Evolutionary conservation across 2,888 invertebrate species (phyloP), one percentile per base, ranked within the genome.

Genomic region (Conomelus anceps): DNA sequence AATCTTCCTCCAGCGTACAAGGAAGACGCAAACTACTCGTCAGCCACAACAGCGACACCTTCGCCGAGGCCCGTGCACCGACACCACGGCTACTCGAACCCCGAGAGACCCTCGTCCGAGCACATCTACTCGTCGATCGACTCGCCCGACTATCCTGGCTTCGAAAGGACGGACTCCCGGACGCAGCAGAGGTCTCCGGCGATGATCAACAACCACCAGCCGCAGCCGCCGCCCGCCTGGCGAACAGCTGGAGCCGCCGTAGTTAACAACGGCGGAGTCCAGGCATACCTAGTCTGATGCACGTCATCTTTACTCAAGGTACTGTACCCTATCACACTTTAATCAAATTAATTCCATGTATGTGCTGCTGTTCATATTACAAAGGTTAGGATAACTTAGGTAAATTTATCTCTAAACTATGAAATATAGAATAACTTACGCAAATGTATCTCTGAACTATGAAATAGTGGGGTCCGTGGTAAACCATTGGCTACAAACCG

Each of bases 71-170:
- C 89, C 93, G 94, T 92, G 90, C 94, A 94, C 92, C 94, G 94
- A 86, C 95, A 95, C 34, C 84, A 88, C 87, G 89, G 89, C 41
- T 89, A 88, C 24, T 85, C 85, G 95, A 95, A 91, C 95, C 94
- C 3, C 85, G 91, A 90, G 86, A 89, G 97, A 92, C 97, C 97
- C 88, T 95, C 97, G 91, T 97, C 97, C 91, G 97, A 98, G 94
- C 97, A 97, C 93, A 98, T 98, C 92, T 98, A 98, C 93, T 97
- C 97, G 89, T 97, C 97, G 92, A 98, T 98, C 93, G 97, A 98
- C 93, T 97, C 97, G 90, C 92, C 92, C 34, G 97, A 97, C 93
- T 97, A 97, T 93, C 97, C 97, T 92, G 96, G 97, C 90, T 94
- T 97, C 92, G 97, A 97, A 93, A 95, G 97, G 91, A 88, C 90